phyloP scores from a whole-genome alignment of 2,113 vertebrate species.

The Tichodroma muraria region DNA sequence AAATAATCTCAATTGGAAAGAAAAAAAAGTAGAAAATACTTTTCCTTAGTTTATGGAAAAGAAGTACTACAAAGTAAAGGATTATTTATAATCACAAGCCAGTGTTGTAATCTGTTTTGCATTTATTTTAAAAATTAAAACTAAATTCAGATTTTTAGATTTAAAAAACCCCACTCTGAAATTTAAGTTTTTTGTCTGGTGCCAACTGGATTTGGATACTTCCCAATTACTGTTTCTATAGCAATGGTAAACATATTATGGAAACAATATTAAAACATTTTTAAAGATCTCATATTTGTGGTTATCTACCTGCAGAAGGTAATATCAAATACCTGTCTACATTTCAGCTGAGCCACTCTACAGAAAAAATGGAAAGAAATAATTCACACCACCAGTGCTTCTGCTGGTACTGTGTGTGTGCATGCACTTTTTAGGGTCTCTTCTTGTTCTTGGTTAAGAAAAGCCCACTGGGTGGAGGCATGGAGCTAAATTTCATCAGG shows the following conservation, averaged over 20 bases:
- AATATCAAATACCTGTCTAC: background rate
- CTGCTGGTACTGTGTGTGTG: too few relatives aligned
- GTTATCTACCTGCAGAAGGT: background rate
- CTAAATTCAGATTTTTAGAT: background rate
- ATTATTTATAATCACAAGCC: background rate
- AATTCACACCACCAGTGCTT: background rate
- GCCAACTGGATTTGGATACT: background rate
- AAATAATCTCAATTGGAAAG: background rate
- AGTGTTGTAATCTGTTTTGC: background rate
- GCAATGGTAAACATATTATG: background rate
- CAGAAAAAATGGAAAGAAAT: background rate
- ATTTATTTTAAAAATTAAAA: background rate
- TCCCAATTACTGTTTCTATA: background rate
- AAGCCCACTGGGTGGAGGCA: conserved; percentile 60
- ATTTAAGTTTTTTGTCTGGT: background rate
- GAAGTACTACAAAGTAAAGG: background rate
- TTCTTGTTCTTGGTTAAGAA: background rate
- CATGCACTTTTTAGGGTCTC: background rate
- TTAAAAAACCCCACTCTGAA: background rate
- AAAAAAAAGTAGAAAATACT: background rate
- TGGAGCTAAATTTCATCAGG: conserved; percentile 54
- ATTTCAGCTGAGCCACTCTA: background rate
- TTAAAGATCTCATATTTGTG: background rate
- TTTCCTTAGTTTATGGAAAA: background rate
- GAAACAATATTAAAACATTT: background rate